Evolutionary conservation across 2,888 invertebrate genomes (phyloP).

Genomic region (Chymomyza amoena): DNA sequence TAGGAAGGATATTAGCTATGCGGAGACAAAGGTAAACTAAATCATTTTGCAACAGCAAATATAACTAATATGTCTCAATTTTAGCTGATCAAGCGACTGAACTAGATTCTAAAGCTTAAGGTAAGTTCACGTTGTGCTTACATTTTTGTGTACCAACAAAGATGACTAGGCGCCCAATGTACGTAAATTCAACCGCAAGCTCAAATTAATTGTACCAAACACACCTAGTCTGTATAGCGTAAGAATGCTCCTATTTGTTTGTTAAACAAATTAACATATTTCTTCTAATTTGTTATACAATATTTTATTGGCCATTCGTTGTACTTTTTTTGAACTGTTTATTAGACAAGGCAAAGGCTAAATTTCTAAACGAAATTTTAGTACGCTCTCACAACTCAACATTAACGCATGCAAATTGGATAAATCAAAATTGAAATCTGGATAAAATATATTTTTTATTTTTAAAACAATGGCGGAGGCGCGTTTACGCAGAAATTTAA

Average conservation of each 20-base stretch:
- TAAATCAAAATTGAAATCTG: background rate
- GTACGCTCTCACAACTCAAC: slow-evolving; percentile 20
- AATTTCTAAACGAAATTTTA: slow-evolving; percentile 2
- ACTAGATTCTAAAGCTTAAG: no score
- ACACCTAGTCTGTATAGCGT: slow-evolving; percentile 11
- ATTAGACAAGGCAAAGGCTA: slow-evolving; percentile 20
- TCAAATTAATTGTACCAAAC: slow-evolving; percentile 21
- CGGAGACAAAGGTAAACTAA: no score
- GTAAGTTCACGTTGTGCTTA: background rate
- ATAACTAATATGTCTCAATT: no score
- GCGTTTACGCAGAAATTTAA: slow-evolving; percentile 68
- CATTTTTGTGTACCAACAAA: background rate
- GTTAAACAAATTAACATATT: slow-evolving; percentile 49
- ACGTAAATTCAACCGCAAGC: background rate
- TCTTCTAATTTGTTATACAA: slow-evolving; percentile 56
- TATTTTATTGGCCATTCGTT: slow-evolving; percentile 47
- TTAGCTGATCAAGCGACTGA: no score
- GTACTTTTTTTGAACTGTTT: slow-evolving; percentile 30
- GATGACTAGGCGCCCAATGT: background rate
- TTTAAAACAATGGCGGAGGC: slow-evolving; percentile 64
- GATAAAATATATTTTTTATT: background rate
- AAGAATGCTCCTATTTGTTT: slow-evolving; percentile 41
- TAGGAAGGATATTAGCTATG: no score
- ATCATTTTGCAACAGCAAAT: no score
- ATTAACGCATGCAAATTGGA: slow-evolving; percentile 39